Percentiles rank a stretch among this genome's conserved stretches.
These are phyloP conservation scores for Boulengeromyrus knoepffleri DNA, from an alignment of 2,113 vertebrate species.

Conservation along the genomic window DNA sequence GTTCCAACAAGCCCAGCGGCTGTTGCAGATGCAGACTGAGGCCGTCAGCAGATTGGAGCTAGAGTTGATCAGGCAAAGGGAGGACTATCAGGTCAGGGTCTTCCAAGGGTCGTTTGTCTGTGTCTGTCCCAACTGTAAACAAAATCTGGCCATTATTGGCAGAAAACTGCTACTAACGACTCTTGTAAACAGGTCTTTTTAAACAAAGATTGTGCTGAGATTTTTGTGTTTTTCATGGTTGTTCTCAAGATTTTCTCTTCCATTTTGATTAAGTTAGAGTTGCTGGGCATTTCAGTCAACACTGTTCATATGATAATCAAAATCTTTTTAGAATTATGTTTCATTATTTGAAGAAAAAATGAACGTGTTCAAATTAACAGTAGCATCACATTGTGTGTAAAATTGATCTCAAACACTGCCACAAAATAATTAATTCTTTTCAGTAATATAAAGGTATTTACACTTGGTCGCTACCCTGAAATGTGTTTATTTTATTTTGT, in stretches of 20 bases:
- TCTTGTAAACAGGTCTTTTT: slow-evolving; percentile 20
- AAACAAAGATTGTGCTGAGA: slow-evolving; percentile 20
- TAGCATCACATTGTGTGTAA: neutral
- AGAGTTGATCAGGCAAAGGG: slow-evolving; percentile 66
- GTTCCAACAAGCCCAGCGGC: slow-evolving; percentile 68
- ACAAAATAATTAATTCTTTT: neutral
- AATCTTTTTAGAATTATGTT: neutral
- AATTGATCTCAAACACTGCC: neutral
- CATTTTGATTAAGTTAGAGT: neutral
- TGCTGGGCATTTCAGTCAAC: neutral
- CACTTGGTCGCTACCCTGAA: neutral
- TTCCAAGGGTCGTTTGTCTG: slow-evolving; percentile 39
- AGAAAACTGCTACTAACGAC: slow-evolving; percentile 6
- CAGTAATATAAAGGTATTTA: neutral
- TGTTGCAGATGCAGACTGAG: slow-evolving; percentile 71
- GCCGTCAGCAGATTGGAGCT: slow-evolving; percentile 57
- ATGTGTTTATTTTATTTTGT: neutral
- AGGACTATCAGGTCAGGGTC: slow-evolving; percentile 70
- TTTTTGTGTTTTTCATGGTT: slow-evolving; percentile 14
- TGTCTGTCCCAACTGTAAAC: slow-evolving; percentile 20
- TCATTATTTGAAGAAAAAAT: neutral
- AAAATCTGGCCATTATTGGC: slow-evolving; percentile 21
- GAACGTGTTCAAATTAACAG: neutral
- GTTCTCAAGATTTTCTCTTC: neutral
- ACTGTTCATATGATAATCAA: neutral